Evolutionary conservation across 2,888 invertebrate species (phyloP).

Genomic region (Platycheirus rosarum): DNA sequence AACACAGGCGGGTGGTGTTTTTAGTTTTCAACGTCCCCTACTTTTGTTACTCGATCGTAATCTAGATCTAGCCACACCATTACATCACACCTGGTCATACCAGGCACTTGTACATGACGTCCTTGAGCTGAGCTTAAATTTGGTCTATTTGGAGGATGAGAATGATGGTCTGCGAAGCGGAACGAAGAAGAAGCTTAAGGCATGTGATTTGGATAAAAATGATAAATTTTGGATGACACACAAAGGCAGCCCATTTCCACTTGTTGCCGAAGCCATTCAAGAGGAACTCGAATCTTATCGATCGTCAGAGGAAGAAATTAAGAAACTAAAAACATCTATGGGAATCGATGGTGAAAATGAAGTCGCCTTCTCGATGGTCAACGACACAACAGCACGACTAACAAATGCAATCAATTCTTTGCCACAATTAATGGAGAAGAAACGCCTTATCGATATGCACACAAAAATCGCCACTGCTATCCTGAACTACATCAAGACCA

Average conservation of each 20-base stretch:
- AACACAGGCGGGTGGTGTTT: slow-evolving; percentile 87
- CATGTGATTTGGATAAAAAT: slow-evolving; percentile 94
- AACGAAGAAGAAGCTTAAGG: slow-evolving; percentile 89
- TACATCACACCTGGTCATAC: slow-evolving; percentile 99
- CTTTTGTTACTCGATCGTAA: slow-evolving; percentile 96
- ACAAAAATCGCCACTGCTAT: slow-evolving; percentile 98
- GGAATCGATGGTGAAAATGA: slow-evolving; percentile 95
- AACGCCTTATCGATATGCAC: slow-evolving; percentile 98
- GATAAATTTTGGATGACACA: slow-evolving; percentile 97
- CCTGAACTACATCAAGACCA: slow-evolving; percentile 91
- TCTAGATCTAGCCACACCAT: slow-evolving; percentile 97
- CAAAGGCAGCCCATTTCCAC: slow-evolving; percentile 96
- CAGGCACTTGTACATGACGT: slow-evolving; percentile 99
- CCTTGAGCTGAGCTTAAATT: slow-evolving; percentile 94
- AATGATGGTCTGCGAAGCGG: slow-evolving; percentile 83
- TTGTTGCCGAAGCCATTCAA: slow-evolving; percentile 99
- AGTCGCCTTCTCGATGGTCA: slow-evolving; percentile 92
- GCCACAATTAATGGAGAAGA: slow-evolving; percentile 98
- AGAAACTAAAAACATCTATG: slow-evolving; percentile 96
- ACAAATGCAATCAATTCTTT: slow-evolving; percentile 97
- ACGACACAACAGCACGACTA: slow-evolving; percentile 95
- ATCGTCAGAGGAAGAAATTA: slow-evolving; percentile 97
- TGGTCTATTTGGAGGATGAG: slow-evolving; percentile 88
- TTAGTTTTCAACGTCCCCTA: slow-evolving; percentile 96
- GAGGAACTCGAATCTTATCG: slow-evolving; percentile 97